phyloP scores from a whole-genome alignment of 2,888 invertebrate species.

The Protophormia terraenovae region DNA sequence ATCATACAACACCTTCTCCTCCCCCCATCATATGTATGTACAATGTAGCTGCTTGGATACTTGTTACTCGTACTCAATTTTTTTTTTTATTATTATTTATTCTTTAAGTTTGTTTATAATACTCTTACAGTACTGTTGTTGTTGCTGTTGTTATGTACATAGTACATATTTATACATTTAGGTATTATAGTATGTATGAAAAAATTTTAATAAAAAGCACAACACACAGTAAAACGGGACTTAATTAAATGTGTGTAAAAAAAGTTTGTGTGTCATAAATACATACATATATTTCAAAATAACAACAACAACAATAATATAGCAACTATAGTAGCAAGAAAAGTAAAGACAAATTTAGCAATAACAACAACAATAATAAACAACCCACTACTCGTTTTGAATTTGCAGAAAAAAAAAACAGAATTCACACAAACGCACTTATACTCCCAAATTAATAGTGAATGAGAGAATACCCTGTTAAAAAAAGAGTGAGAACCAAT shows the following conservation, averaged over 20 bases:
- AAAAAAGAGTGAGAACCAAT: background rate
- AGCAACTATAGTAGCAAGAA: background rate
- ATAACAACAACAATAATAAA: constrained; percentile 15
- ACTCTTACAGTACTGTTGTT: background rate
- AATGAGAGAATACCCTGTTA: background rate
- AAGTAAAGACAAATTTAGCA: background rate
- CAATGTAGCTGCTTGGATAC: no score
- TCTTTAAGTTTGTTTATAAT: background rate
- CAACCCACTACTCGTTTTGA: constrained; percentile 21
- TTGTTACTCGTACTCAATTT: no score
- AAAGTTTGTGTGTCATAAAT: constrained; percentile 24
- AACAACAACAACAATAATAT: background rate
- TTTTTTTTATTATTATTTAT: no score
- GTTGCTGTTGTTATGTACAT: background rate
- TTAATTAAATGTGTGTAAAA: constrained; percentile 44
- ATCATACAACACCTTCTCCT: background rate
- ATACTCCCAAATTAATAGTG: background rate
- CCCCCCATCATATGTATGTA: background rate
- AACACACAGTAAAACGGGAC: constrained; percentile 49
- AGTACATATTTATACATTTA: no score
- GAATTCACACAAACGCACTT: background rate
- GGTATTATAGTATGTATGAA: background rate
- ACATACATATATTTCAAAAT: constrained; percentile 1
- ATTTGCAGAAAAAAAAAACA: constrained; percentile 11
- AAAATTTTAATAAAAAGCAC: background rate